phyloP scores from a whole-genome alignment of 1,140 invertebrate genomes.

The Ptiloglossa arizonensis region DNA sequence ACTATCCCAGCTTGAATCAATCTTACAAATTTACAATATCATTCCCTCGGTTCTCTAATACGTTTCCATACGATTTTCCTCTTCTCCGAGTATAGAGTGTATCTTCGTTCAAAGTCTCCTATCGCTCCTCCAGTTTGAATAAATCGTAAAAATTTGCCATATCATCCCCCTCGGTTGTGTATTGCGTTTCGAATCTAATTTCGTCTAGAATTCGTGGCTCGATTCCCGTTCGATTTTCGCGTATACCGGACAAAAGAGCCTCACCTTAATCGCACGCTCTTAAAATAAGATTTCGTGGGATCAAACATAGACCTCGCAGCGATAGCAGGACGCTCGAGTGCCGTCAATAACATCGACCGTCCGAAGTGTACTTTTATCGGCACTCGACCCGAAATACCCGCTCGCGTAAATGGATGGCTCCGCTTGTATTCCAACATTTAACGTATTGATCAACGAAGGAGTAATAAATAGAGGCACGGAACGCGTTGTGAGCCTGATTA shows the following conservation, averaged over 20 bases:
- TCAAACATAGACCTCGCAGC: not conserved
- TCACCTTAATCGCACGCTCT: not conserved
- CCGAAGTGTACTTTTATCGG: conserved; percentile 39
- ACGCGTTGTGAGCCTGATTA: conserved; percentile 68
- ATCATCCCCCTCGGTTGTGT: no score
- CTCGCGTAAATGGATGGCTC: conserved; percentile 36
- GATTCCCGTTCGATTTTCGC: not conserved
- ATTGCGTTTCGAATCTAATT: no score
- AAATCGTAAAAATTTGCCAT: no score
- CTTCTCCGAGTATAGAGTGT: no score
- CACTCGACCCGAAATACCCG: conserved; percentile 53
- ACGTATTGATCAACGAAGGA: conserved; percentile 66
- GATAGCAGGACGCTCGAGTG: conserved; percentile 7
- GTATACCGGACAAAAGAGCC: not conserved
- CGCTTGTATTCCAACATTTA: conserved; percentile 63
- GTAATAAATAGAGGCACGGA: conserved; percentile 66
- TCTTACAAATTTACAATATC: no score
- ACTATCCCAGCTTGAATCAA: no score
- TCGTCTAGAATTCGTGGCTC: no score
- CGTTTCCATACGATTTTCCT: no score
- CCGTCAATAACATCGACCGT: conserved; percentile 38
- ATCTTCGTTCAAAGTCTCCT: no score
- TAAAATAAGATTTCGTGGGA: not conserved
- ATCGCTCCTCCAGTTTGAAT: no score
- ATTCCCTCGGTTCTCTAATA: no score